Base-by-base conservation (phyloP, 1,140 invertebrate species). In the Musca domestica region DNA sequence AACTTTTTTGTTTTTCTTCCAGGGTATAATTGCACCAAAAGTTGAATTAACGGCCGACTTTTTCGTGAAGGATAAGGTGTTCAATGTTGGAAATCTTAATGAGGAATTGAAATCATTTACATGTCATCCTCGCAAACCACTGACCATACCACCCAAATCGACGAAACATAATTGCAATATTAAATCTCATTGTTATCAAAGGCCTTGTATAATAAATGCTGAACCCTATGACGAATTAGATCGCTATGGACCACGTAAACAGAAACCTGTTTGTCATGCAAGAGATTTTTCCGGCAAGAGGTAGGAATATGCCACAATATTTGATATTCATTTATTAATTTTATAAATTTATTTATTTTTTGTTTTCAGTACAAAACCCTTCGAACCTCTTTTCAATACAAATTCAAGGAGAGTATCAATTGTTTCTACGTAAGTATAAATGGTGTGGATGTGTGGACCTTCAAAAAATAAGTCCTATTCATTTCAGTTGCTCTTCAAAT, bases 21-120 rank as follows among this genome's bases (percentile, higher is more conserved):
- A 71, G 69, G 78, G 78, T 2, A 80, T 81, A 7, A 47, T 81
- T 23, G 72, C 76, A 1, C 78, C 78, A 0, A 81, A 81, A 23
- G 70, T 79, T 12, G 78, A 81, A 67, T 56, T 81, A 0, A 76
- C 76, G 0, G 75, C 78, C 0, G 64, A 71, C 3, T 47, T 78
- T 6, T 68, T 19, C 10, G 70, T 72, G 3, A 64, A 73, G 64
- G 75, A 80, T 58, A 58, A 25, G n/a, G 6, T 58, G n/a, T 58
- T 58, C n/a, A 58, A 58, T 30, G n/a, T 58, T 17, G 27, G 15
- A 14, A 58, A 58, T 58, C 15, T n/a, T 7, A 27, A 23, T 25
- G 12, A 58, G 27, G 54, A 58, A 15, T 17, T 58, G n/a, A 58
- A 25, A 58, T 41, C 34, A 2, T 41, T 41, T 12, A 41, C 34